phyloP scores from a whole-genome alignment of 1,140 invertebrate species.

The Drosophila burlai region DNA sequence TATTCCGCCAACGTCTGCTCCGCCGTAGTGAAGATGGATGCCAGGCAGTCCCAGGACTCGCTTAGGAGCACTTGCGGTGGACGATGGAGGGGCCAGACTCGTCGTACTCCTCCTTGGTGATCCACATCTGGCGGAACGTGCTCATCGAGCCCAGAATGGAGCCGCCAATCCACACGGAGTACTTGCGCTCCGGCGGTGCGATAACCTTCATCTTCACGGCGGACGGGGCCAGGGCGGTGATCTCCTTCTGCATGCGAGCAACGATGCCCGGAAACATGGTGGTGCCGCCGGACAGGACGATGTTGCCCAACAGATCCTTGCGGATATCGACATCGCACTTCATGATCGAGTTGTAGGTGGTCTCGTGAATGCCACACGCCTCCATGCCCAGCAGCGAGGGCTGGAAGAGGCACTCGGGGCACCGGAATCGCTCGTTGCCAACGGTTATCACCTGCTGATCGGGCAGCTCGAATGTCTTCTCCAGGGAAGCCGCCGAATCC shows the following conservation, averaged over 20 bases:
- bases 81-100: not conserved
- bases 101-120: constrained; percentile 9
- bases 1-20: no score
- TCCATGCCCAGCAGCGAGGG: not conserved
- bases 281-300: not conserved
- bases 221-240: not conserved
- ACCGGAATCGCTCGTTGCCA: not conserved
- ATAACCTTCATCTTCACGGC: not conserved
- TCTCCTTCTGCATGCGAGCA: not conserved
- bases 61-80: constrained; percentile 2
- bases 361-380: not conserved
- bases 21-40: not conserved
- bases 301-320: not conserved
- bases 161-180: constrained; percentile 5
- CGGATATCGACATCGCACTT: constrained; percentile 3
- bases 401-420: constrained; percentile 2
- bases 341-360: not conserved
- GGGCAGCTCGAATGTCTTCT: not conserved
- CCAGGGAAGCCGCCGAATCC: not conserved
- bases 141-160: constrained; percentile 4
- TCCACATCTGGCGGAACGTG: constrained; percentile 4
- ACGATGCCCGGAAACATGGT: constrained; percentile 6
- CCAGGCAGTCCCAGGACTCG: no score
- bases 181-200: constrained; percentile 5
- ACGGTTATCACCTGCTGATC: constrained; percentile 1